These are phyloP conservation scores for Labeo calbasu DNA, from an alignment of 2,797 vertebrate genomes.

Conservation along the genomic window DNA sequence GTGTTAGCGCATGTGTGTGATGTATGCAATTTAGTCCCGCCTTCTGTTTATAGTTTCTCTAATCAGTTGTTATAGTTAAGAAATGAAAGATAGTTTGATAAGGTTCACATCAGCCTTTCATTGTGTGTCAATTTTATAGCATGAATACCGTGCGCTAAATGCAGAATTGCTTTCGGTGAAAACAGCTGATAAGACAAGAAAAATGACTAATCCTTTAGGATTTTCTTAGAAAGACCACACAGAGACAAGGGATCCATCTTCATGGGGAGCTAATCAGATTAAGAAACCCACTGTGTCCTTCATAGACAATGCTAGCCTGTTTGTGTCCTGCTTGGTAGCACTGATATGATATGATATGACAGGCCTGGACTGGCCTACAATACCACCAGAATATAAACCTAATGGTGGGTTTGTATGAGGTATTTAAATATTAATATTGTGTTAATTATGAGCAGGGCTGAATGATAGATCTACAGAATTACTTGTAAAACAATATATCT, in stretches of 20 bases:
- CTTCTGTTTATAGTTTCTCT: neutral
- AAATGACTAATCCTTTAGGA: neutral
- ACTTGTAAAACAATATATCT: neutral
- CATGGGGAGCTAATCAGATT: constrained; percentile 25
- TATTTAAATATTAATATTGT: neutral
- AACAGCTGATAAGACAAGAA: neutral
- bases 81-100: neutral
- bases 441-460: neutral
- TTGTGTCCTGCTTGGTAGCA: neutral
- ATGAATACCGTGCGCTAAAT: neutral
- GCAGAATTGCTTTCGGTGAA: neutral
- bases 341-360: constrained; percentile 11
- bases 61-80: neutral
- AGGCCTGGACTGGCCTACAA: neutral
- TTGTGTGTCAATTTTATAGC: neutral
- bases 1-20: neutral
- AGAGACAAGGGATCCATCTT: neutral
- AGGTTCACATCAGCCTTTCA: neutral
- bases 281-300: neutral
- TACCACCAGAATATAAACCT: neutral
- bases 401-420: neutral
- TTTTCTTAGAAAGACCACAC: constrained; percentile 32
- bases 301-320: neutral
- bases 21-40: neutral
- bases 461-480: neutral